Conservation (phyloP, 2,113 vertebrate species). For the Alexandromys fortis region DNA sequence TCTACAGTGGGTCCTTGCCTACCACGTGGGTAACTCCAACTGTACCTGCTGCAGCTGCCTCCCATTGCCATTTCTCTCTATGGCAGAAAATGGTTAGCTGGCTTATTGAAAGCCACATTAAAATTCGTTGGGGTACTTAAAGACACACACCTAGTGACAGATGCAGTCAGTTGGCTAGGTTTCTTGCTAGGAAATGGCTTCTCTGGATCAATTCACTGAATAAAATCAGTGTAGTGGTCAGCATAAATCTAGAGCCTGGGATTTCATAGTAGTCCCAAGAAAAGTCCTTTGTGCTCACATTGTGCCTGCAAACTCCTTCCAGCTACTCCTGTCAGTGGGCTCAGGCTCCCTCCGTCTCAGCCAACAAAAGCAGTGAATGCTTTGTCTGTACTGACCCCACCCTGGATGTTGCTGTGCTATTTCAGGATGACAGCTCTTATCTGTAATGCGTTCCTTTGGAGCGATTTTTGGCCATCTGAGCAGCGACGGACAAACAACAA, state of each 20-base stretch:
- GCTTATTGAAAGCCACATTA: constrained; percentile 59
- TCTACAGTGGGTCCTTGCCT: constrained; percentile 50
- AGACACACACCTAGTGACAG: constrained; percentile 21
- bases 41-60: neutral
- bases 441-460: neutral
- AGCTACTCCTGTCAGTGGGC: neutral
- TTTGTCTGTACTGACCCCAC: neutral
- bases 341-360: neutral
- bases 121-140: constrained; percentile 43
- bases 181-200: constrained; percentile 54
- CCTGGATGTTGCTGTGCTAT: neutral
- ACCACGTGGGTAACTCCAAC: constrained; percentile 54
- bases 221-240: constrained; percentile 62
- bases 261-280: constrained; percentile 16
- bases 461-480: neutral
- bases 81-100: constrained; percentile 46
- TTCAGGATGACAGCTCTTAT: neutral
- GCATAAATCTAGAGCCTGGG: constrained; percentile 34
- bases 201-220: constrained; percentile 23
- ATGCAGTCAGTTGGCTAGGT: constrained; percentile 22
- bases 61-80: constrained; percentile 51
- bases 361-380: neutral
- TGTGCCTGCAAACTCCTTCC: neutral
- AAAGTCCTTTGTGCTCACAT: neutral
- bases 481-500: neutral